Evolutionary conservation across 2,113 vertebrate species (phyloP), one percentile per base, ranked within the genome.

Genomic region (Callionymus lyra): DNA sequence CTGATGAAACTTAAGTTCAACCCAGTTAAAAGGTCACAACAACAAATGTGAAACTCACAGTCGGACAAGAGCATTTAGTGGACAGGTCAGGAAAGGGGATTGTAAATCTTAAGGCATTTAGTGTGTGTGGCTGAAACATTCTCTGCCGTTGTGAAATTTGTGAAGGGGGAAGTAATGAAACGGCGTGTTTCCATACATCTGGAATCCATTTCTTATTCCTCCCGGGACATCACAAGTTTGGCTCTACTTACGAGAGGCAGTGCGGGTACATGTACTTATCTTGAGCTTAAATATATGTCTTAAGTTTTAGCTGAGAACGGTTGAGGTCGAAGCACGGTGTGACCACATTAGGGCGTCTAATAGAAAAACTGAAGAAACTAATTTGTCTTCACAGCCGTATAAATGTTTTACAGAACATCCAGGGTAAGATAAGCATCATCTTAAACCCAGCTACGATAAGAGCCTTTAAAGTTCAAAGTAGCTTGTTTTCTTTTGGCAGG

Each of bases 101-200:
- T 49, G 68, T 53, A 53, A 59, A 47, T 41, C 55, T 8, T 27
- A 54, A 41, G 37, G 13, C 27, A 52, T 53, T 58, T 49, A 63
- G 41, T 39, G 34, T 21, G 56, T 47, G 40, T 63, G 71, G 39
- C 70, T 68, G 51, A 54, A 54, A 63, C 74, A 60, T 59, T 63
- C 42, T 53, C 34, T 33, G 34, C 11, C 13, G 1, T 48, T 51
- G 34, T 56, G 31, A 50, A 65, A 40, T 39, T 38, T 51, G 39
- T 54, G 56, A 59, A 50, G 43, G 46, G 63, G 58, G 58, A 71
- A 47, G 47, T 56, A 48, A 38, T 48, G 47, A 48, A 58, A 38
- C 53, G 45, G 59, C 6, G 1, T 16, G 45, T 62, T 62, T 42
- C 46, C 39, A 47, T 65, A 62, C 77, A 82, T 83, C 80, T 82